Evolutionary conservation across 2,113 vertebrate genomes (phyloP), one percentile per base, ranked within the genome.

Genomic region (Cygnus atratus): DNA sequence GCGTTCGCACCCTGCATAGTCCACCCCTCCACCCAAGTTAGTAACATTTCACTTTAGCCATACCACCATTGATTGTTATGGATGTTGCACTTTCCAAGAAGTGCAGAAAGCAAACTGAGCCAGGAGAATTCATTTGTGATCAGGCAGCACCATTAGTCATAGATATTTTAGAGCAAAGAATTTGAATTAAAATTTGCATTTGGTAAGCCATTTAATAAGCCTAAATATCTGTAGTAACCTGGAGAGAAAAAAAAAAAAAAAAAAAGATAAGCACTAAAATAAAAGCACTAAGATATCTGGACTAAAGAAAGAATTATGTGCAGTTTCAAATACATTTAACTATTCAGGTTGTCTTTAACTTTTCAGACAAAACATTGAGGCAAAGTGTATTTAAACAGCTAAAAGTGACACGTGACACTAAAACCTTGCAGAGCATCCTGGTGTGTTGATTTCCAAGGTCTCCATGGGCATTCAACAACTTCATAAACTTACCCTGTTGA

Each of bases 1-100:
- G 35, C 3, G 1, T 59, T 8, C 46, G 33, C 84, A 24, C 72
- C 55, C 86, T 66, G n/a, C 0, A 0, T 43, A 59, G 54, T 62
- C 21, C 0, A 0, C 29, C 48, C 25, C 74, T 72, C 57, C 1
- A 0, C 46, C 54, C 87, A 79, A 91, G 58, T 65, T 91, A 84
- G 52, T 68, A 72, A 44, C 22, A 26, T 82, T 70, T 84, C 39
- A 11, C 33, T 78, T 84, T 75, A 62, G 77, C 54, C 62, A 91
- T 89, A 44, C 29, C 33, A 48, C 13, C 6, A 1, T 16, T 41
- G 77, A 68, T 82, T 9, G 2, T 61, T 84, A 11, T 7, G 58
- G 29, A 15, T 3, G 2, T 57, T n/a, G 43, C 75, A 48, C 43
- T 81, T 92, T 82, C 62, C 63, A 72, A 75, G 83, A 74, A 50